Evolutionary conservation across 2,888 invertebrate genomes (phyloP), one percentile per base, ranked within the genome.

Genomic region (Horisme vitalbata): DNA sequence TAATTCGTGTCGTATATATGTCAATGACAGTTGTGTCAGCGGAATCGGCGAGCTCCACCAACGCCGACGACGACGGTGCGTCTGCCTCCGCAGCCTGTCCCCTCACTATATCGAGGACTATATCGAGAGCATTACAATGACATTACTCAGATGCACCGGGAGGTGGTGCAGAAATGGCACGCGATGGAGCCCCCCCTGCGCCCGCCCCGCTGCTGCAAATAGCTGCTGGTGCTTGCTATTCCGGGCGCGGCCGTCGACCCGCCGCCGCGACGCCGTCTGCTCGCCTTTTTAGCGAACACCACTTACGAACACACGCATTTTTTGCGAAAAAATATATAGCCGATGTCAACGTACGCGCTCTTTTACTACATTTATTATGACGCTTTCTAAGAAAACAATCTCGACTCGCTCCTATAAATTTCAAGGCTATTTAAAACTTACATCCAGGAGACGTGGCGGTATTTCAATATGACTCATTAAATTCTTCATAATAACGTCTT

Each of bases 61-160:
- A 48, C 71, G 68, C 49, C 68, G 71, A 49, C 71, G 83, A 65
- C 85, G 84, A 75, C 87, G 69, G 68, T 65, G 74, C 75, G 87
- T 87, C 87, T 87, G 72, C 66, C 61, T 65, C 65, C 48, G 41
- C 44, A 47, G 47, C 37, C 63, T 74, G 68, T 67, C 66, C 77
- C 70, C 69, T 68, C 78, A 71, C 76, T 68, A n/a, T n/a, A n/a
- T n/a, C n/a, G n/a, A 74, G 75, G 76, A 71, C 76, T 88, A 86
- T 84, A 88, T 87, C 74, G 79, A 82, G 86, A 83, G 79, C 85
- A 87, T 88, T 88, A 86, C 85, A 87, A 86, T 86, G 85, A 73
- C 83, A 89, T 89, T 89, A 88, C 83, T 89, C 88, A 88, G 86
- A 87, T 88, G 88, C 88, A 87, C 85, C 80, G 87, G 84, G 82